phyloP scores from a whole-genome alignment of 2,113 vertebrate genomes.

The Mastomys coucha region DNA sequence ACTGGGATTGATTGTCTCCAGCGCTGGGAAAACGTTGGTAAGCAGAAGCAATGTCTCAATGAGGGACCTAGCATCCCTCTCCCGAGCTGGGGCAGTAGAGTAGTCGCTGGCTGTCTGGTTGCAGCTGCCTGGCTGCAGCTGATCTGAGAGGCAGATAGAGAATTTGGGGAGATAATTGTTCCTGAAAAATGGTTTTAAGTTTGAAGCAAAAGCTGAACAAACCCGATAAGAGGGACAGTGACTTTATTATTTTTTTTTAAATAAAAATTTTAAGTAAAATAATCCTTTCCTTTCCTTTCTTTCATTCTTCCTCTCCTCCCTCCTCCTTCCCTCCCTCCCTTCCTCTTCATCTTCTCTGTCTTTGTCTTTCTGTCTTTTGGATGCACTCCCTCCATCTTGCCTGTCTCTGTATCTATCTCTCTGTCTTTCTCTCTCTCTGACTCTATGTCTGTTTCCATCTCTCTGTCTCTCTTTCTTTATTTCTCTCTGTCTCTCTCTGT shows the following conservation, averaged over 20 bases:
- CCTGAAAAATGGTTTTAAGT: neutral
- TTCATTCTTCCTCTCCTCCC: neutral
- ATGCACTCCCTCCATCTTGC: too few species aligned
- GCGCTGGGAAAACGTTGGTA: constrained; percentile 76
- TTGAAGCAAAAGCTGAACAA: neutral
- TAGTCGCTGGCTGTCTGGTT: neutral
- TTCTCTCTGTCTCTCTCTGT: too few species aligned
- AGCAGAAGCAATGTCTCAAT: constrained; percentile 79
- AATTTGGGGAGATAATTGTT: neutral
- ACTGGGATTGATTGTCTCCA: constrained; percentile 82
- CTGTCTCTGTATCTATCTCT: too few species aligned
- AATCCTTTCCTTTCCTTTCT: neutral
- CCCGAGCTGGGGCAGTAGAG: neutral
- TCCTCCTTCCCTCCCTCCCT: too few species aligned
- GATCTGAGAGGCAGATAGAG: neutral
- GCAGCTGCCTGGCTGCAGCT: neutral
- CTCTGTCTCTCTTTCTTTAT: neutral
- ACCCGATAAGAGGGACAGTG: neutral
- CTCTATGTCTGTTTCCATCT: too few species aligned
- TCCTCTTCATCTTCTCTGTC: too few species aligned
- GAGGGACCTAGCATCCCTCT: neutral
- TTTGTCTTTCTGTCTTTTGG: too few species aligned
- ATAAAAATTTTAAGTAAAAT: neutral
- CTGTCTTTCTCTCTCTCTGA: neutral
- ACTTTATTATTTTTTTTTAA: neutral